Evolutionary conservation across 2,113 vertebrate species (phyloP).

Genomic region (Paramisgurnus dabryanus): DNA sequence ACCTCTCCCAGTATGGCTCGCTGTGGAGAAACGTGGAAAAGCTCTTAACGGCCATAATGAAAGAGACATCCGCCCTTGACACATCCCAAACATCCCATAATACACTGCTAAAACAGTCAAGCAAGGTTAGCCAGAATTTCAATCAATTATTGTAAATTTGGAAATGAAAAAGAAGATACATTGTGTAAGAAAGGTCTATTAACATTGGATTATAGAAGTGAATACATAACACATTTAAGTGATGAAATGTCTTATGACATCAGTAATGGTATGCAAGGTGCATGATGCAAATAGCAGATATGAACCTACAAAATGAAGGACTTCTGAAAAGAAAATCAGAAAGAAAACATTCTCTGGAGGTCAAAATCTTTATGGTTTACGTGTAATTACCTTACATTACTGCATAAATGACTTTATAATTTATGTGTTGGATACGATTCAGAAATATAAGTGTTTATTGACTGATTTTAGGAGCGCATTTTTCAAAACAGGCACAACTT

Average conservation of each 20-base stretch:
- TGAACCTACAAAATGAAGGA: not conserved
- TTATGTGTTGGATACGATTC: not conserved
- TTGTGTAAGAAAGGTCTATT: not conserved
- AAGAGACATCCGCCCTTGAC: conserved; percentile 37
- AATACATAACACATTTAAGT: not conserved
- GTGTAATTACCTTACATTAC: too few relatives aligned
- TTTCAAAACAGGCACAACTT: conserved; percentile 40
- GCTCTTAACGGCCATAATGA: conserved; percentile 57
- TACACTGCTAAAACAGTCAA: conserved; percentile 23
- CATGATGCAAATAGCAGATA: not conserved
- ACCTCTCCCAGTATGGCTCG: conserved; percentile 69
- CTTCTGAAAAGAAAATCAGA: not conserved
- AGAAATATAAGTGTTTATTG: conserved; percentile 32
- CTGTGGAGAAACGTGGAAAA: conserved; percentile 68
- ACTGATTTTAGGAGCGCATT: conserved; percentile 32
- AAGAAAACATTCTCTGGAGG: not conserved
- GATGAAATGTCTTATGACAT: not conserved
- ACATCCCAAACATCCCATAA: conserved; percentile 34
- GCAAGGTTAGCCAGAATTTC: not conserved
- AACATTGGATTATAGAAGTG: not conserved
- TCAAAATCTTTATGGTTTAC: not conserved
- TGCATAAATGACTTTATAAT: too few relatives aligned
- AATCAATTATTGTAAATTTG: not conserved
- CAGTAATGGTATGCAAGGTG: not conserved
- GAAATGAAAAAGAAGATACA: not conserved